These are phyloP conservation scores for Notothenia coriiceps DNA, from an alignment of 2,113 vertebrate genomes.

Conservation along the genomic window DNA sequence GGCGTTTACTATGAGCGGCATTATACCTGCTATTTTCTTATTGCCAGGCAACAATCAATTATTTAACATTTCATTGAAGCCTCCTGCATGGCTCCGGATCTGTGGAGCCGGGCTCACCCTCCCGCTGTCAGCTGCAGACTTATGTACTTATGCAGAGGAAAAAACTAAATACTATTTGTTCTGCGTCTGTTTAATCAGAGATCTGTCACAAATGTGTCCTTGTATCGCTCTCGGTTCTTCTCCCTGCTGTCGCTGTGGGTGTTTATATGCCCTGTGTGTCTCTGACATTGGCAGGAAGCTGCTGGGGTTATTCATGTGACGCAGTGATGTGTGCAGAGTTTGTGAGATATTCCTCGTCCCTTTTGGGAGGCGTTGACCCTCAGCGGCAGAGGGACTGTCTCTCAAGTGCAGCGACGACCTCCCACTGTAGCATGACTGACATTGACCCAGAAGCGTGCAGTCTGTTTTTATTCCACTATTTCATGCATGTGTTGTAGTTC, in stretches of 20 bases:
- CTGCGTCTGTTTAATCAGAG: slow-evolving; percentile 36
- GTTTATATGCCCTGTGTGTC: slow-evolving; percentile 44
- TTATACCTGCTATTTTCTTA: slow-evolving; percentile 40
- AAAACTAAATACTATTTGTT: slow-evolving; percentile 35
- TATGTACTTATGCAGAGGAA: neutral
- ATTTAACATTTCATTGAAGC: slow-evolving; percentile 70
- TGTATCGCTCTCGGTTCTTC: slow-evolving; percentile 16
- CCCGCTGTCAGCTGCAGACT: slow-evolving; percentile 29
- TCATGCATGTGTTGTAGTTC: neutral
- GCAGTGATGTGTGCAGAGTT: slow-evolving; percentile 66
- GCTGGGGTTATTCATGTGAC: slow-evolving; percentile 56
- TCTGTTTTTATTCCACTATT: slow-evolving; percentile 2
- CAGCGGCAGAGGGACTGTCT: slow-evolving; percentile 47
- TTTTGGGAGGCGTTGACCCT: slow-evolving; percentile 66
- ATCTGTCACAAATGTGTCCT: slow-evolving; percentile 48
- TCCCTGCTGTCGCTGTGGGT: slow-evolving; percentile 45
- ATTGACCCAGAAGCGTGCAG: slow-evolving; percentile 63
- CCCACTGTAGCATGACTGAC: slow-evolving; percentile 24
- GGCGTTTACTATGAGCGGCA: slow-evolving; percentile 42
- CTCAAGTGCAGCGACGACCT: slow-evolving; percentile 41
- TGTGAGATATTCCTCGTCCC: slow-evolving; percentile 52
- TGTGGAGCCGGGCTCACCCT: slow-evolving; percentile 25
- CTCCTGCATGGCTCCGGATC: slow-evolving; percentile 43
- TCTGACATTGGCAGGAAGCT: slow-evolving; percentile 58
- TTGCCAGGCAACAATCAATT: slow-evolving; percentile 66